Evolutionary conservation across 2,888 invertebrate genomes (phyloP), one percentile per base, ranked within the genome.

Genomic region (Bombyx huttoni): DNA sequence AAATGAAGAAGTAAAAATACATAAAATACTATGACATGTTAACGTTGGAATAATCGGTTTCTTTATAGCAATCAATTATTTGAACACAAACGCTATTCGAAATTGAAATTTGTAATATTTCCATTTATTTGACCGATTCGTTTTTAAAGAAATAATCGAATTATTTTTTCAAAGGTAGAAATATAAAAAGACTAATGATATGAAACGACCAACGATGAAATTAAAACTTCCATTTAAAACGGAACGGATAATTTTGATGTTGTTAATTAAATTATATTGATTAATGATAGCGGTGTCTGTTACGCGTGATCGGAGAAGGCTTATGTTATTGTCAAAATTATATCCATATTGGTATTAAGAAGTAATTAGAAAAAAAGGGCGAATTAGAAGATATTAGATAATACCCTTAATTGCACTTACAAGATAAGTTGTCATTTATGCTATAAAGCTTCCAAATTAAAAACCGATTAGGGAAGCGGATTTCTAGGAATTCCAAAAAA

Each of bases 201-300:
- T 63, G 57, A 63, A 67, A 64, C 59, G 56, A 62, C 59, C 64
- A 59, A 64, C 63, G 63, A 66, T 65, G 65, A 69, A 74, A 75
- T 74, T 69, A 73, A 74, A 74, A 71, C 64, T 67, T 69, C 69
- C 2, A 10, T 61, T 77, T 72, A 66, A 70, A 73, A 67, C 67
- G 68, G 65, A 65, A 59, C 58, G 65, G 68, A 64, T 67, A 69
- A 70, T 70, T 69, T 76, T 72, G 67, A 70, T 73, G 64, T 75
- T 68, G 78, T 78, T 77, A 78, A 80, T 79, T 81, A 73, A 77
- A 74, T 73, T 60, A 64, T 60, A 70, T 52, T 78, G 78, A 79
- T 81, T 77, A 78, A 79, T 78, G 67, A 69, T 73, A 70, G 70
- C 68, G 67, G 70, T 75, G 73, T 47, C 14, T 6, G 24, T 10